phyloP scores from a whole-genome alignment of 2,113 vertebrate genomes.

The Sorex araneus region DNA sequence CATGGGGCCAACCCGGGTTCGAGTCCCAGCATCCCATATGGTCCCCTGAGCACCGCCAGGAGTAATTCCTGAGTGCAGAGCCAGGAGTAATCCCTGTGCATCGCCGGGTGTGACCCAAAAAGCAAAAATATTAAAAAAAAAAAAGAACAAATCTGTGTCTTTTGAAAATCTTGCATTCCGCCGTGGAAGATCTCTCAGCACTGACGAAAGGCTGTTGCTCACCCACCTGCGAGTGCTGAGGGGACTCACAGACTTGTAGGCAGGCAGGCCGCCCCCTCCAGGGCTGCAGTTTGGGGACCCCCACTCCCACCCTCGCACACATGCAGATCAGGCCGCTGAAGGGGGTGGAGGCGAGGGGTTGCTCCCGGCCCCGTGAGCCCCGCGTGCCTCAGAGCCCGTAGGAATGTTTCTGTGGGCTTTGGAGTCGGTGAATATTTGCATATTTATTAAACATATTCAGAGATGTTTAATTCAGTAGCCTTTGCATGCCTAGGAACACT shows the following conservation, averaged over 20 bases:
- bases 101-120: too few species aligned
- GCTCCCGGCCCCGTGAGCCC: background rate
- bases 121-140: background rate
- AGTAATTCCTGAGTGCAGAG: too few species aligned
- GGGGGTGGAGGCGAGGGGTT: background rate
- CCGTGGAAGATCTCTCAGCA: background rate
- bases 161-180: background rate
- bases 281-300: background rate
- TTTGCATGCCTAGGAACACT: background rate
- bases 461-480: conserved; percentile 76
- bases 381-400: conserved; percentile 3
- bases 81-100: too few species aligned
- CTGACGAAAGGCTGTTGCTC: background rate
- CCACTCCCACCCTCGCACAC: background rate
- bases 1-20: too few species aligned
- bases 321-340: background rate
- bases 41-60: too few species aligned
- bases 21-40: too few species aligned
- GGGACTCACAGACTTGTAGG: background rate
- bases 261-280: background rate
- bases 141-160: background rate
- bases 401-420: conserved; percentile 44
- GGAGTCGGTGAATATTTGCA: conserved; percentile 48
- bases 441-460: conserved; percentile 72
- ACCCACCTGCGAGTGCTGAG: background rate